Base-by-base conservation (phyloP, 2,113 vertebrate genomes). In the Podiceps cristatus region DNA sequence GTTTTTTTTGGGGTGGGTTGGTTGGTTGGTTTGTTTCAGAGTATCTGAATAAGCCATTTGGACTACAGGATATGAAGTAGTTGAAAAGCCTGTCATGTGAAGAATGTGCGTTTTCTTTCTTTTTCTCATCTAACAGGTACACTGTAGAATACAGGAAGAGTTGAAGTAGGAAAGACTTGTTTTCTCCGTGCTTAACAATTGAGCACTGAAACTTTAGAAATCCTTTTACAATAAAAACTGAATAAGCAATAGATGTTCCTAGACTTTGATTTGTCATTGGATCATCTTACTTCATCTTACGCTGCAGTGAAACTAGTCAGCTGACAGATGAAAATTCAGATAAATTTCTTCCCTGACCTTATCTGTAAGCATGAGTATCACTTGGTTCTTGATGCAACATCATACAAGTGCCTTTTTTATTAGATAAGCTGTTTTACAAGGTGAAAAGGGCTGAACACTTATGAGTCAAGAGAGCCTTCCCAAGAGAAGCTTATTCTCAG, bases 61-160 rank as follows among this genome's bases (percentile, higher is more conserved):
- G 28, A 18, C 15, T 55, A 12, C 17, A 5, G 25, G 29, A 23
- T 64, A 20, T 60, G 78, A 89, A 86, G 64, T 29, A 86, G 12
- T 40, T 73, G 23, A 90, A 90, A 64, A 90, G 27, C 20, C 44
- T 55, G 19, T 64, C 44, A 12, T 19, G 13, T 59, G 74, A 81
- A 68, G n/a, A 93, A 50, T 23, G 3, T 52, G 11, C 0, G 0
- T 72, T 42, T 68, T 47, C 1, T 53, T 22, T 77, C 64, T 85
- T 49, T 4, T 28, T 81, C 13, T 60, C 5, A 20, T 80, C 11
- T 29, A 18, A 23, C 2, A 45, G 24, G 11, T 72, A 16, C 23
- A 12, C 5, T 69, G 15, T 92, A 50, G 25, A 22, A 47, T 42
- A 72, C 18, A 33, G 69, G 35, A 42, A 56, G 29, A 42, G 7